Percentiles rank a stretch among this genome's conserved stretches.
Evolutionary conservation across 2,113 vertebrate species (phyloP).

Genomic region (Eulemur macaco): DNA sequence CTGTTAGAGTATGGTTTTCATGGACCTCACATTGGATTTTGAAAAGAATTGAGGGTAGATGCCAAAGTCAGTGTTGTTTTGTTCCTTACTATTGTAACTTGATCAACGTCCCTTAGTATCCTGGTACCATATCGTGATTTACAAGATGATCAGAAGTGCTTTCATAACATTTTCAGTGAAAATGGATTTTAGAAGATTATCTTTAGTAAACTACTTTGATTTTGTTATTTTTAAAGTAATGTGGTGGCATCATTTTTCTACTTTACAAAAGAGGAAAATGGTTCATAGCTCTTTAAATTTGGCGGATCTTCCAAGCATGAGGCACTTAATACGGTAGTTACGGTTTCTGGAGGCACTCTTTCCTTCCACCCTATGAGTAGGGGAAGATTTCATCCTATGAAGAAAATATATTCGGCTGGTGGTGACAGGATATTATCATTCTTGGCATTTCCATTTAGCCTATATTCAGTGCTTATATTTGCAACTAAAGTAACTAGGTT

Average conservation of each 20-base stretch:
- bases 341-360: not conserved
- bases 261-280: not conserved
- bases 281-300: not conserved
- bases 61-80: not conserved
- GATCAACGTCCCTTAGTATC: not conserved
- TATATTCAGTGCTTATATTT: not conserved
- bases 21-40: not conserved
- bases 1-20: not conserved
- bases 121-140: not conserved
- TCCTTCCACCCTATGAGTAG: not conserved
- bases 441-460: not conserved
- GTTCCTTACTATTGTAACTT: not conserved
- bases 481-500: not conserved
- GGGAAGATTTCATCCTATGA: not conserved
- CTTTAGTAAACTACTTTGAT: not conserved
- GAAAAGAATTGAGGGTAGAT: not conserved
- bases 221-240: no score
- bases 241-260: no score
- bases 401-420: not conserved
- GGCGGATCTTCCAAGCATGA: no score
- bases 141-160: not conserved
- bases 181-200: not conserved
- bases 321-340: not conserved
- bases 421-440: not conserved
- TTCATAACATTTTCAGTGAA: not conserved